phyloP scores from a whole-genome alignment of 1,140 invertebrate genomes.

The Campodea augens region DNA sequence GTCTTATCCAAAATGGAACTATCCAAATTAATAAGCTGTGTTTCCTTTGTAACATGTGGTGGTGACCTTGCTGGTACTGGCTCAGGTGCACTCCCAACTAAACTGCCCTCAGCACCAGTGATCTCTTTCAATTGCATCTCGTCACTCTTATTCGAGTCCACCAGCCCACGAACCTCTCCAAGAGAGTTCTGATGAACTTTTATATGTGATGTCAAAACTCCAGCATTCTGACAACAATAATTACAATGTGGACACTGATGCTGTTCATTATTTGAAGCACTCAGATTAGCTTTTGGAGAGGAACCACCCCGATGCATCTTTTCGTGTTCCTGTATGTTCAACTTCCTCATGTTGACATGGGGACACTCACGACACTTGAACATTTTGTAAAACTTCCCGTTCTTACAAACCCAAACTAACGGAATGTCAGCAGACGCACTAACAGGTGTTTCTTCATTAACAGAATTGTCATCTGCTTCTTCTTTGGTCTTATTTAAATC shows the following conservation, averaged over 20 bases:
- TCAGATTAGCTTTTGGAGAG: constrained; percentile 14
- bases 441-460: constrained; percentile 16
- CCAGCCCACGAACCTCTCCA: constrained; percentile 44
- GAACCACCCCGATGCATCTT: constrained; percentile 48
- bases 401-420: constrained; percentile 46
- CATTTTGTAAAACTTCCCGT: constrained; percentile 54
- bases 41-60: too few species aligned
- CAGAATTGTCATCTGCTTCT: constrained; percentile 17
- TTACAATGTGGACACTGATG: constrained; percentile 54
- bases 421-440: constrained; percentile 29
- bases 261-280: constrained; percentile 11
- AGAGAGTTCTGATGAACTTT: constrained; percentile 53
- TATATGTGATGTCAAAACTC: constrained; percentile 50
- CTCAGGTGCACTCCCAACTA: too few species aligned
- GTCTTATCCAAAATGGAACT: too few species aligned
- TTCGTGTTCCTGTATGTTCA: constrained; percentile 68
- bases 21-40: too few species aligned
- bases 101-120: constrained; percentile 7
- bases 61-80: too few species aligned
- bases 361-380: constrained; percentile 69
- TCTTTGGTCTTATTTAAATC: constrained; percentile 14
- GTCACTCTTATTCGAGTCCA: constrained; percentile 38
- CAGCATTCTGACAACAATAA: constrained; percentile 54
- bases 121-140: constrained; percentile 45
- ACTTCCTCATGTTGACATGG: constrained; percentile 53